Conservation (phyloP, 2,113 vertebrate species). For the Rhinogobius similis region DNA sequence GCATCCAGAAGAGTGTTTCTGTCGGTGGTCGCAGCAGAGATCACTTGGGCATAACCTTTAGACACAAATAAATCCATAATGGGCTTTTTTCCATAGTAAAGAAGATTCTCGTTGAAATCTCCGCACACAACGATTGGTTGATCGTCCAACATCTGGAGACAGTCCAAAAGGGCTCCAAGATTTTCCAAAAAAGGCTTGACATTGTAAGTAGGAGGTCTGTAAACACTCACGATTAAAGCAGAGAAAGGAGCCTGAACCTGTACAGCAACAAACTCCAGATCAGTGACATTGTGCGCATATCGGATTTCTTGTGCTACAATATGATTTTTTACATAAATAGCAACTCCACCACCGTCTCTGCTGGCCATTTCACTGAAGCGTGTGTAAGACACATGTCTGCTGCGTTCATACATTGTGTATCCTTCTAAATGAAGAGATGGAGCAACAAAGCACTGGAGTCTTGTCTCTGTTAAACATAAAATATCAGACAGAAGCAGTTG, state of each 20-base stretch:
- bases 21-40: constrained; percentile 12
- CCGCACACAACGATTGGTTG: constrained; percentile 9
- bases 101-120: constrained; percentile 13
- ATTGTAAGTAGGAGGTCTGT: constrained; percentile 24
- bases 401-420: constrained; percentile 37
- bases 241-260: constrained; percentile 5
- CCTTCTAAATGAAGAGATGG: constrained; percentile 23
- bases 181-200: constrained; percentile 9
- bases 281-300: constrained; percentile 18
- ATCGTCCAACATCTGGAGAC: constrained; percentile 13
- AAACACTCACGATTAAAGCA: constrained; percentile 15
- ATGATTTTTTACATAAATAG: constrained; percentile 13
- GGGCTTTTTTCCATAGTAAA: neutral
- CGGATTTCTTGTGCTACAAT: neutral
- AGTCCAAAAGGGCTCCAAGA: constrained; percentile 16
- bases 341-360: constrained; percentile 16
- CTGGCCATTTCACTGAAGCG: neutral
- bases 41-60: neutral
- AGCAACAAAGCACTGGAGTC: constrained; percentile 29
- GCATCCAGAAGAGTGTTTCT: constrained; percentile 13
- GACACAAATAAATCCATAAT: constrained; percentile 13
- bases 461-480: constrained; percentile 46
- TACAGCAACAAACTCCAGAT: constrained; percentile 17
- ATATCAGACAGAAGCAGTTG: constrained; percentile 43
- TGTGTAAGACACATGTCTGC: constrained; percentile 32